Base-by-base conservation (phyloP, 92 coral and sea anemone genomes). In the Parazoanthus darwini region DNA sequence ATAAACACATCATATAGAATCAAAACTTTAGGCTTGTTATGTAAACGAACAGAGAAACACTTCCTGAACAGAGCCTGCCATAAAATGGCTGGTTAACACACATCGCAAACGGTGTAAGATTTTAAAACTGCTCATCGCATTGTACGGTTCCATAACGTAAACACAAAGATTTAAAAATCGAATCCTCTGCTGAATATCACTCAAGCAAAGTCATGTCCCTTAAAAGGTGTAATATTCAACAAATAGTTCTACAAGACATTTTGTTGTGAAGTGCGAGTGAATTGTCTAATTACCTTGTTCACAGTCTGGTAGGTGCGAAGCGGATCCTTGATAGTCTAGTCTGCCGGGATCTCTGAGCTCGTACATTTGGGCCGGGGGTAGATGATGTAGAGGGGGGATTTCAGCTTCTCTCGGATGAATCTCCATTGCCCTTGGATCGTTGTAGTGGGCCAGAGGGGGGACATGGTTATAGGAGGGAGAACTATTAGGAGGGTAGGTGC, bases 281-380 rank as follows among this genome's bases (percentile, higher is more conserved):
- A 77, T 84, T 93, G 89, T 50, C 54, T 36, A 50, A 82, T 86
- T 90, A 95, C 96, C 98, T 93, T 95, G 98, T 88, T 93, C 98
- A 78, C 96, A 92, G 90, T 90, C 92, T 85, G 93, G 85, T 58
- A 94, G 77, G 16, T 88, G 86, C 73, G 88, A 89, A 46, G 82
- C 48, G 15, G 93, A 67, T 56, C 90, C 83, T 18, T 95, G 94
- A 78, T 86, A 80, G 23, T 82, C 86, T 72, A 87, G 90, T 26
- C 85, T 77, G 26, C 81, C 63, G 51, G 83, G 94, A 66, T 89
- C 88, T 48, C 90, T 71, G 37, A 56, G 88, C 35, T 95, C 98
- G 63, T 70, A 94, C 80, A 58, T 84, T 70, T 86, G 89, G 16
- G 91, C 86, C 10, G 93, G 95, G 8, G 98, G 98, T 56, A 95